Evolutionary conservation across 1,140 invertebrate species (phyloP).

Genomic region (Nautilus pompilius): DNA sequence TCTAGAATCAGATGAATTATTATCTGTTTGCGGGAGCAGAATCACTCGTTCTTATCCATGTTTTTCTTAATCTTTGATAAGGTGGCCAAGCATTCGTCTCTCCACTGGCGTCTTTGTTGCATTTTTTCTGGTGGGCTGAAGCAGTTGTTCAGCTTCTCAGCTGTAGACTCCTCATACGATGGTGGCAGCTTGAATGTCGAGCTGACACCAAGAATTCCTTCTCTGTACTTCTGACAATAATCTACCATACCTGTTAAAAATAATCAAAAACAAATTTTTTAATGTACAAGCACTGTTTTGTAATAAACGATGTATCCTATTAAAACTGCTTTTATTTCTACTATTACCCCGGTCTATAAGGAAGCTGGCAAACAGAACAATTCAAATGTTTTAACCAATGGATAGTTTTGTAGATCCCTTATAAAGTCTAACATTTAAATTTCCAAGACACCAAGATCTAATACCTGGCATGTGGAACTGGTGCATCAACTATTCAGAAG

Average conservation of each 20-base stretch:
- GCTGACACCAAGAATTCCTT: slow-evolving; percentile 75
- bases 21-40: too few species aligned
- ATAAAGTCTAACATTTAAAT: not conserved
- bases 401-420: not conserved
- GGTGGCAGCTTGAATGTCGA: slow-evolving; percentile 73
- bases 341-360: not conserved
- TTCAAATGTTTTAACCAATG: not conserved
- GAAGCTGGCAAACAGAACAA: not conserved
- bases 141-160: slow-evolving; percentile 59
- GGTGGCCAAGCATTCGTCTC: slow-evolving; percentile 77
- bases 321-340: not conserved
- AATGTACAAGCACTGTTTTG: not conserved
- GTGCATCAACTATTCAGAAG: too few species aligned
- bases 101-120: slow-evolving; percentile 72
- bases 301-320: not conserved
- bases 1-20: too few species aligned
- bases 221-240: slow-evolving; percentile 72
- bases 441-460: not conserved
- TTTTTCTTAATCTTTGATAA: slow-evolving; percentile 76
- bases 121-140: slow-evolving; percentile 77
- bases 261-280: not conserved
- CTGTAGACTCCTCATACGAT: slow-evolving; percentile 64
- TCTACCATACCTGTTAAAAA: slow-evolving; percentile 63
- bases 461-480: too few species aligned
- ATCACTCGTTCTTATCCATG: too few species aligned